Conservation (phyloP, 1,140 invertebrate species). For the Drosophila biarmipes region DNA sequence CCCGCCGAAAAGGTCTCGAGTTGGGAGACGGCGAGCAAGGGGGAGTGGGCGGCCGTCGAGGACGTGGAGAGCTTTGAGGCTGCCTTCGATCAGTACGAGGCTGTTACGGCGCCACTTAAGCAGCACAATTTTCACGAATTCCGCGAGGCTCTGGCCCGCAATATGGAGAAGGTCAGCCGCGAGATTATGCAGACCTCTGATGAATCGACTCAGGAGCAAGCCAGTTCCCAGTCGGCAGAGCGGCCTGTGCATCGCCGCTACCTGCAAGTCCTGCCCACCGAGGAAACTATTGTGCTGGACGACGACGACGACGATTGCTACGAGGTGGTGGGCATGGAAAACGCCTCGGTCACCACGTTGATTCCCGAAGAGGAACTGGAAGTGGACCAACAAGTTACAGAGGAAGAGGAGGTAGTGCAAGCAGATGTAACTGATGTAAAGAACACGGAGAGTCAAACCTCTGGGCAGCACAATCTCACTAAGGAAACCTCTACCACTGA, state of each 20-base stretch:
- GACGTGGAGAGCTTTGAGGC: conserved; percentile 75
- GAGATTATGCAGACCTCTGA: conserved; percentile 17
- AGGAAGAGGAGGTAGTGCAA: background rate
- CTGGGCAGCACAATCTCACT: background rate
- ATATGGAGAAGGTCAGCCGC: conserved; percentile 12
- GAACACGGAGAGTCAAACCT: conserved; percentile 36
- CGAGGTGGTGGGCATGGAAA: conserved; percentile 46
- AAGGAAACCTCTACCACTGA: conserved; percentile 63
- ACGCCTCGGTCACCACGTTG: conserved; percentile 46
- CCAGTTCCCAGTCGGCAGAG: conserved; percentile 39
- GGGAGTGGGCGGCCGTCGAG: conserved; percentile 64
- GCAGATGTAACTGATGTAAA: conserved; percentile 2
- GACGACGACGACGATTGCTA: conserved; percentile 70
- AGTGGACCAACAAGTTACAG: background rate
- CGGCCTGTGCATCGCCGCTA: conserved; percentile 39
- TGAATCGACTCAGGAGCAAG: conserved; percentile 22
- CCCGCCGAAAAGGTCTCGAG: conserved; percentile 64
- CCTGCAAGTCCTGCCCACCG: conserved; percentile 29
- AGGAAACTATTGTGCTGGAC: conserved; percentile 62
- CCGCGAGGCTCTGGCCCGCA: conserved; percentile 43
- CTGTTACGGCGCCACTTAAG: background rate
- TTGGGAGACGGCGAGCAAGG: conserved; percentile 56
- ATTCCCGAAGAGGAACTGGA: conserved; percentile 33
- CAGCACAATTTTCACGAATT: conserved; percentile 56
- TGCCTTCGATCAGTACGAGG: conserved; percentile 53